phyloP scores from a whole-genome alignment of 2,888 invertebrate genomes.

The Oxystoma pomonae region DNA sequence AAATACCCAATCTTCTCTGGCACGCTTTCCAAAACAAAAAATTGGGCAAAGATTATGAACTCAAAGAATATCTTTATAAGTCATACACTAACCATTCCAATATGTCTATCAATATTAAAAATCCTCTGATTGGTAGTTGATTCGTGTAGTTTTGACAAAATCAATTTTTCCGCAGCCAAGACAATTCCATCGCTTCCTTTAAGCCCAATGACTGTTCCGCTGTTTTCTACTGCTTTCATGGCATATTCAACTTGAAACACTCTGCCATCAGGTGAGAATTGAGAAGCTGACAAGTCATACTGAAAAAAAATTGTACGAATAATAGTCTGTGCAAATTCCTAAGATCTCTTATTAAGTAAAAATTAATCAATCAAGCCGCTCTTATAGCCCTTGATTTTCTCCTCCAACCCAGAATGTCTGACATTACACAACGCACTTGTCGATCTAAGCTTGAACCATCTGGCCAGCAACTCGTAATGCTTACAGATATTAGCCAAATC shows the following conservation, averaged over 20 bases:
- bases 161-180: conserved; percentile 95
- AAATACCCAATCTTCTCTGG: no score
- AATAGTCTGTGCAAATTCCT: no score
- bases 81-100: conserved; percentile 88
- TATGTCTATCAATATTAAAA: conserved; percentile 88
- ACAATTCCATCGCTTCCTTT: conserved; percentile 95
- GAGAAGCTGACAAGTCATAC: conserved; percentile 99
- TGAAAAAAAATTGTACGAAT: conserved; percentile 54
- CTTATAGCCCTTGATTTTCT: no score
- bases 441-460: no score
- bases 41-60: neutral
- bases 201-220: conserved; percentile 90
- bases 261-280: conserved; percentile 98
- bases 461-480: no score
- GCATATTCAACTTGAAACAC: conserved; percentile 99
- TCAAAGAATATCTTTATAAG: neutral
- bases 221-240: conserved; percentile 91
- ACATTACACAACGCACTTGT: no score
- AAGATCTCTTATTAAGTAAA: no score
- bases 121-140: conserved; percentile 87
- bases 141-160: conserved; percentile 91
- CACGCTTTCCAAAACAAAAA: no score
- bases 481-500: no score
- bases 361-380: no score
- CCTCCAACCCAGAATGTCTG: no score